A percentile compares a stretch with the other conserved stretches of the same genome.
These are phyloP conservation scores for Agapostemon virescens DNA, from an alignment of 2,888 invertebrate species.

Conservation along the genomic window DNA sequence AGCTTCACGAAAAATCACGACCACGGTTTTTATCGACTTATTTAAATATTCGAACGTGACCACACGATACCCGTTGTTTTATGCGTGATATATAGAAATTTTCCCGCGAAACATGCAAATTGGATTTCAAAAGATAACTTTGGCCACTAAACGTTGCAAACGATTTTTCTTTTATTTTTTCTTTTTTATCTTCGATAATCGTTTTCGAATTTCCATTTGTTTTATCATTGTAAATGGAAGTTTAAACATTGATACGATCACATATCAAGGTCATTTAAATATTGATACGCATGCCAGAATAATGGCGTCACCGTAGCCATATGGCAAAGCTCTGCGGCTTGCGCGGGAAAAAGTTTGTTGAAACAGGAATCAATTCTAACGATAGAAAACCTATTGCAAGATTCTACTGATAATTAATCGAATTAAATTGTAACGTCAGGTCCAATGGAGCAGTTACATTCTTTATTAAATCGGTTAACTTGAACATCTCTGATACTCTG, in stretches of 20 bases:
- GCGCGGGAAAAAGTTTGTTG: neutral
- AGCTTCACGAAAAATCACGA: constrained; percentile 5
- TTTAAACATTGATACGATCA: neutral
- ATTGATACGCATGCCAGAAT: constrained; percentile 32
- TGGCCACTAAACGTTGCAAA: neutral
- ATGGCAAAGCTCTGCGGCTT: neutral
- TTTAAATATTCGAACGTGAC: neutral
- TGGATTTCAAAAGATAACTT: neutral
- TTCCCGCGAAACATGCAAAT: neutral
- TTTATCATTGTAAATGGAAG: constrained; percentile 15
- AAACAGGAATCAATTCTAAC: neutral
- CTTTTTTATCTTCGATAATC: neutral
- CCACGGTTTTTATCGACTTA: neutral
- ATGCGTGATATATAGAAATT: neutral
- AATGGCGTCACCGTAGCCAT: constrained; percentile 33
- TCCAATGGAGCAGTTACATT: neutral
- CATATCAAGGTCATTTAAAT: constrained; percentile 24
- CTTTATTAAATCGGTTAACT: neutral
- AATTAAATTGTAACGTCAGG: neutral
- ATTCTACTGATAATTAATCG: neutral
- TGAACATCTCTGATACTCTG: neutral
- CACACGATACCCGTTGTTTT: neutral
- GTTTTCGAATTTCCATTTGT: neutral
- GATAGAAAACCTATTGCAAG: neutral
- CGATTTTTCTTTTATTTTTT: neutral